phyloP scores from a whole-genome alignment of 2,797 vertebrate genomes.

The Menidia menidia region DNA sequence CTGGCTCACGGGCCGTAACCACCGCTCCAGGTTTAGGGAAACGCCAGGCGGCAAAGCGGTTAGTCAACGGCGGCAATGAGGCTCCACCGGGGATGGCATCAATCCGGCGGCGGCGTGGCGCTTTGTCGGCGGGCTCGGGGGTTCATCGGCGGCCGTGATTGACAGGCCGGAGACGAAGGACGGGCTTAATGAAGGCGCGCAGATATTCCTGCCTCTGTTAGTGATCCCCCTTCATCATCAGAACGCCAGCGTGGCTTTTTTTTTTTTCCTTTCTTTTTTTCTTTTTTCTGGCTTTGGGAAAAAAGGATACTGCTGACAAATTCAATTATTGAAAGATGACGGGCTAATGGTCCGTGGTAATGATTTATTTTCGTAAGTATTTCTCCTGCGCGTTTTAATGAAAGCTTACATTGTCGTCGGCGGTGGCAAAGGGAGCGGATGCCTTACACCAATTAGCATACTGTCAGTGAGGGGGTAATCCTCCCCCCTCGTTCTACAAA shows the following conservation, averaged over 20 bases:
- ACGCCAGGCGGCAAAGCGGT: slow-evolving; percentile 29
- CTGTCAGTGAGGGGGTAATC: slow-evolving; percentile 59
- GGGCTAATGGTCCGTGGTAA: slow-evolving; percentile 95
- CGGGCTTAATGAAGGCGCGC: slow-evolving; percentile 32
- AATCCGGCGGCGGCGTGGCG: slow-evolving; percentile 33
- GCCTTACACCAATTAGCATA: slow-evolving; percentile 61
- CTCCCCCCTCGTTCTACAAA: slow-evolving; percentile 18
- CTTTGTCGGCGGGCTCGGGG: slow-evolving; percentile 47
- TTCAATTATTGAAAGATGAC: slow-evolving; percentile 96
- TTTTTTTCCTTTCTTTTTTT: no score
- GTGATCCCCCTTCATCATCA: slow-evolving; percentile 88
- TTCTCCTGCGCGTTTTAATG: slow-evolving; percentile 92
- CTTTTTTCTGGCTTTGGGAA: slow-evolving; percentile 71
- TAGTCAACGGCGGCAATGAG: slow-evolving; percentile 69
- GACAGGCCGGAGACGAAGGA: slow-evolving; percentile 51
- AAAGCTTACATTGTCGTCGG: slow-evolving; percentile 83
- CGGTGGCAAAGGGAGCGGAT: slow-evolving; percentile 77
- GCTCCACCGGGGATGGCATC: slow-evolving; percentile 52
- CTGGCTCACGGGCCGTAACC: slow-evolving; percentile 47
- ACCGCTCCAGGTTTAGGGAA: slow-evolving; percentile 47
- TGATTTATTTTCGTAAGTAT: slow-evolving; percentile 93
- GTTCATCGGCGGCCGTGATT: slow-evolving; percentile 64
- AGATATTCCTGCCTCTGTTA: slow-evolving; percentile 32
- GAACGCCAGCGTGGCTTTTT: slow-evolving; percentile 86
- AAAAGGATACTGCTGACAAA: slow-evolving; percentile 97